Evolutionary conservation across 2,797 vertebrate genomes (phyloP).

Genomic region (Leuciscus waleckii): DNA sequence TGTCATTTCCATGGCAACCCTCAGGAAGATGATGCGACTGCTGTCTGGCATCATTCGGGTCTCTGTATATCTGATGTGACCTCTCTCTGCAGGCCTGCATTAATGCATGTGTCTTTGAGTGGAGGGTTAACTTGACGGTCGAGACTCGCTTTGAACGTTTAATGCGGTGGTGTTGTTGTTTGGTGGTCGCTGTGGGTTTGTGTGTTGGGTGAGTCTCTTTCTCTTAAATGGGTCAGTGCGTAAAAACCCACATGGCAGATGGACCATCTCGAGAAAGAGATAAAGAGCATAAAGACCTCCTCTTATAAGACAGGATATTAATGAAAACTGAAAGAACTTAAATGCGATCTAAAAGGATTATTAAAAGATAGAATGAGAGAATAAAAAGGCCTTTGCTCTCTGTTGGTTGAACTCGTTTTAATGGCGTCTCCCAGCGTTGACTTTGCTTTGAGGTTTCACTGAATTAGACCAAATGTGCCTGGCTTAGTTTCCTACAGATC

Average conservation of each 20-base stretch:
- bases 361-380: background rate
- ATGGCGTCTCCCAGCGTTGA: slow-evolving; percentile 26
- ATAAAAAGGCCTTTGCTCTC: slow-evolving; percentile 4
- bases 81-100: background rate
- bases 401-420: slow-evolving; percentile 34
- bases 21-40: background rate
- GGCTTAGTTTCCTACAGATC: slow-evolving; percentile 7
- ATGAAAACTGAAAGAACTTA: background rate
- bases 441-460: slow-evolving; percentile 42
- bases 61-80: slow-evolving; percentile 2
- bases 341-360: slow-evolving; percentile 5
- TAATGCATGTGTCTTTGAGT: slow-evolving; percentile 14
- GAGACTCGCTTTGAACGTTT: background rate
- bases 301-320: background rate
- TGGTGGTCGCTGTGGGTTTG: slow-evolving; percentile 2
- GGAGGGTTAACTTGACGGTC: background rate
- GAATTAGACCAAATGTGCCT: slow-evolving; percentile 30
- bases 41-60: slow-evolving; percentile 28
- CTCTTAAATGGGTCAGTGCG: slow-evolving; percentile 8
- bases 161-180: slow-evolving; percentile 12
- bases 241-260: slow-evolving; percentile 17
- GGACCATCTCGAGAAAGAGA: background rate
- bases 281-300: background rate
- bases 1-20: slow-evolving; percentile 39
- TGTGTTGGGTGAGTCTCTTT: background rate